phyloP scores from a whole-genome alignment of 2,113 vertebrate species.

The Passerina amoena region DNA sequence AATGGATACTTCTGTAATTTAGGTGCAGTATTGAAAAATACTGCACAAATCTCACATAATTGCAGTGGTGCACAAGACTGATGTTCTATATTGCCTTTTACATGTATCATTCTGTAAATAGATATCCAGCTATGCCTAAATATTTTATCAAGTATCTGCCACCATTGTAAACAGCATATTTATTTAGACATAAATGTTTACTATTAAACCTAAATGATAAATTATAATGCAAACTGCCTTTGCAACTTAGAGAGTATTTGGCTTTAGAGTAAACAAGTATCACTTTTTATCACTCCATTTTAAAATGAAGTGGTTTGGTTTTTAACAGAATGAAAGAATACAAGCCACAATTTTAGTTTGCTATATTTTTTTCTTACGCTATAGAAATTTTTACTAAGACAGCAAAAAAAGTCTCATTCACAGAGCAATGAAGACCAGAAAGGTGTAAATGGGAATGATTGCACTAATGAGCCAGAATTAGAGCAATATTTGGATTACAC shows the following conservation, averaged over 20 bases:
- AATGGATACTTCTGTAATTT: neutral
- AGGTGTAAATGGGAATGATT: neutral
- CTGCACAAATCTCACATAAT: neutral
- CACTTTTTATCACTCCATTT: neutral
- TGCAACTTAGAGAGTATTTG: neutral
- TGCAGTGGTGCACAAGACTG: neutral
- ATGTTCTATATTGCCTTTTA: neutral
- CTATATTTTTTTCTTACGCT: neutral
- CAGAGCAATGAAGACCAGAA: neutral
- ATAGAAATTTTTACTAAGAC: neutral
- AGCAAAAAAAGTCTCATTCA: neutral
- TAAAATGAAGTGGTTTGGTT: neutral
- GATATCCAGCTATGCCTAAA: neutral
- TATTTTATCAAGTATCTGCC: neutral
- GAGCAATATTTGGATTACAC: neutral
- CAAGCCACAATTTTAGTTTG: neutral
- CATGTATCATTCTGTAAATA: neutral
- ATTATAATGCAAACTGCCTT: neutral
- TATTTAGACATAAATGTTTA: slow-evolving; percentile 1
- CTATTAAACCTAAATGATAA: neutral
- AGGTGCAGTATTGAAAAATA: neutral
- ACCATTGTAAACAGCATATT: neutral
- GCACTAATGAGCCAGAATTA: neutral
- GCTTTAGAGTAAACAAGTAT: neutral
- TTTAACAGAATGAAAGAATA: neutral